Evolutionary conservation across 2,888 invertebrate genomes (phyloP).

Genomic region (Folsomia candida): DNA sequence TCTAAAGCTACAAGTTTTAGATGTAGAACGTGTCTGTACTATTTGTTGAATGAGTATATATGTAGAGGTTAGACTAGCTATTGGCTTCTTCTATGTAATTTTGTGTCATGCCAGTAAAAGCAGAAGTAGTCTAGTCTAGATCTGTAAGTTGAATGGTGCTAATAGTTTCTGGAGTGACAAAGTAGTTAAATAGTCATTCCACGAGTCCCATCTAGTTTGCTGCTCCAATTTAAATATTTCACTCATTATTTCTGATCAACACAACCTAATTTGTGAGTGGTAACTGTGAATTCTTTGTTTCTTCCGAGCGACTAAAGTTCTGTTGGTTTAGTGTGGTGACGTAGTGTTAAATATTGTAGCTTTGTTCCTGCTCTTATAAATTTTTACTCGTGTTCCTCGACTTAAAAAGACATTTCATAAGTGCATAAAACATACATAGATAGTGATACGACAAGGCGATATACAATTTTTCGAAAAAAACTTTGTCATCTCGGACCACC

Average conservation of each 20-base stretch:
- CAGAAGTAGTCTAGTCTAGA: not conserved
- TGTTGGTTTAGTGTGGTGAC: too few relatives aligned
- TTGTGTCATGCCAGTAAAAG: not conserved
- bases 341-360: not conserved
- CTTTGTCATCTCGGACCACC: too few relatives aligned
- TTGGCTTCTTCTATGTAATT: not conserved
- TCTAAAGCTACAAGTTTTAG: not conserved
- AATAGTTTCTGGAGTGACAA: not conserved
- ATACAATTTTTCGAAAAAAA: too few relatives aligned
- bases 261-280: not conserved
- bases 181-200: not conserved
- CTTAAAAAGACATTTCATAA: too few relatives aligned
- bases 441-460: too few relatives aligned
- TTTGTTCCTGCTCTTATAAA: not conserved
- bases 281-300: constrained; percentile 3
- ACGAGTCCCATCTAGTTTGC: not conserved
- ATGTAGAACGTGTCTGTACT: not conserved
- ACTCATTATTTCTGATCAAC: not conserved
- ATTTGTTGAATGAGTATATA: not conserved
- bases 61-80: not conserved
- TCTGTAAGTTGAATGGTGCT: not conserved
- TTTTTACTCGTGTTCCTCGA: too few relatives aligned
- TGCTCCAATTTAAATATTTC: constrained; percentile 7
- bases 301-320: not conserved
- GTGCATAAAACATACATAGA: too few relatives aligned